Percentiles rank a stretch among this genome's conserved stretches.
These are phyloP conservation scores for Poecile atricapillus DNA, from an alignment of 2,113 vertebrate species.

Conservation along the genomic window DNA sequence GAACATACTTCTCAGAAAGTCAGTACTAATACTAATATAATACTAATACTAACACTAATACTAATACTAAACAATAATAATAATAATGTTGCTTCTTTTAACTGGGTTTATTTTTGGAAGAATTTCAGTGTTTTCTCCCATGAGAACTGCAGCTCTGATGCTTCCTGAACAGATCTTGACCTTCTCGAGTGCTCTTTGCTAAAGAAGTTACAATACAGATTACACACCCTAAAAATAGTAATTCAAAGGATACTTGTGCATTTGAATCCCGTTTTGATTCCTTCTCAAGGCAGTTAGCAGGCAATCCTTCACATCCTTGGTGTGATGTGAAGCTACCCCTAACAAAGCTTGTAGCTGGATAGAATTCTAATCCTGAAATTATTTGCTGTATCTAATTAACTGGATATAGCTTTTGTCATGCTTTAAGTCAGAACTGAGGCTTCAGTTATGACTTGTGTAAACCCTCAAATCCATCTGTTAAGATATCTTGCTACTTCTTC, in stretches of 20 bases:
- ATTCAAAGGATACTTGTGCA: not conserved
- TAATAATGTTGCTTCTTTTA: not conserved
- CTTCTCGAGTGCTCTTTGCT: not conserved
- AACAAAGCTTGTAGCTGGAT: not conserved
- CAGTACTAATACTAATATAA: too few species aligned
- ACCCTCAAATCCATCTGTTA: not conserved
- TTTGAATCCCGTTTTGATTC: not conserved
- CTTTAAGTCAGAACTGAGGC: not conserved
- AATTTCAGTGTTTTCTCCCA: not conserved
- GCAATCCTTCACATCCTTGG: not conserved
- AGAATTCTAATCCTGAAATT: not conserved
- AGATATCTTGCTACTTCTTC: not conserved
- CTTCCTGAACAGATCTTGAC: conserved; percentile 7
- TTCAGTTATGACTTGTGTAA: not conserved
- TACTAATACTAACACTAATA: too few species aligned
- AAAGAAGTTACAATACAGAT: conserved; percentile 7
- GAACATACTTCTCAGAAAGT: not conserved
- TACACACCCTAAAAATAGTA: conserved; percentile 7
- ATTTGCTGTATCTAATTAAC: not conserved
- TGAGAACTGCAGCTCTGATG: not conserved
- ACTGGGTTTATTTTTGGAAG: conserved; percentile 20
- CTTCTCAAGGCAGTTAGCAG: not conserved
- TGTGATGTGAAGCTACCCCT: not conserved
- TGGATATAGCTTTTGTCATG: not conserved
- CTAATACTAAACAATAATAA: too few species aligned